Percentiles rank a stretch among this genome's conserved stretches.
phyloP scores from a whole-genome alignment of 92 coral and sea anemone species.

The Diadumene lineata region DNA sequence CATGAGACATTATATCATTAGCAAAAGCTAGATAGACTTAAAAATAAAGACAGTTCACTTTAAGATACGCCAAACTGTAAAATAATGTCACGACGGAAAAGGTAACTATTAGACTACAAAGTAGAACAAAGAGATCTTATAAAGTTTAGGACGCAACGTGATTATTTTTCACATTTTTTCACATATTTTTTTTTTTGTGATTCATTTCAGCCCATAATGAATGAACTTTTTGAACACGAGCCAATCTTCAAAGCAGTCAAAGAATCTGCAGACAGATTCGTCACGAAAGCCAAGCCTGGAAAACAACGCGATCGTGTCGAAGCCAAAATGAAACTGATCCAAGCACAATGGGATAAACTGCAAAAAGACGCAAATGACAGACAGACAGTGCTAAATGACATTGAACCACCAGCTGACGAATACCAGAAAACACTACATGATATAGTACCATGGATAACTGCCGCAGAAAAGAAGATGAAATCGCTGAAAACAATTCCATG shows the following conservation, averaged over 20 bases:
- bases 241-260: constrained; percentile 68
- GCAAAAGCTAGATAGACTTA: too few relatives aligned
- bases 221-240: constrained; percentile 85
- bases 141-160: too few relatives aligned
- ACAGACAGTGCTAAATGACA: constrained; percentile 65
- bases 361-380: constrained; percentile 70
- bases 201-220: constrained; percentile 63
- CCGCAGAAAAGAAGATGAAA: constrained; percentile 68
- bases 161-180: neutral
- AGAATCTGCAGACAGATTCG: constrained; percentile 70
- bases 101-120: too few relatives aligned
- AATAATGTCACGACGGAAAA: too few relatives aligned
- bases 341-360: constrained; percentile 76
- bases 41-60: too few relatives aligned
- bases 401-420: constrained; percentile 83
- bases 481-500: constrained; percentile 75
- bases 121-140: too few relatives aligned
- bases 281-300: constrained; percentile 66
- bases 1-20: too few relatives aligned
- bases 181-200: neutral
- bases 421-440: constrained; percentile 66
- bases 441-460: constrained; percentile 73
- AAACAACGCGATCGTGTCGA: constrained; percentile 85
- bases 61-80: too few relatives aligned
- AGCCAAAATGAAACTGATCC: constrained; percentile 61